Percentiles rank a stretch among this genome's conserved stretches.
These are phyloP conservation scores for Papilio dardanus DNA, from an alignment of 1,140 invertebrate genomes.

Conservation along the genomic window DNA sequence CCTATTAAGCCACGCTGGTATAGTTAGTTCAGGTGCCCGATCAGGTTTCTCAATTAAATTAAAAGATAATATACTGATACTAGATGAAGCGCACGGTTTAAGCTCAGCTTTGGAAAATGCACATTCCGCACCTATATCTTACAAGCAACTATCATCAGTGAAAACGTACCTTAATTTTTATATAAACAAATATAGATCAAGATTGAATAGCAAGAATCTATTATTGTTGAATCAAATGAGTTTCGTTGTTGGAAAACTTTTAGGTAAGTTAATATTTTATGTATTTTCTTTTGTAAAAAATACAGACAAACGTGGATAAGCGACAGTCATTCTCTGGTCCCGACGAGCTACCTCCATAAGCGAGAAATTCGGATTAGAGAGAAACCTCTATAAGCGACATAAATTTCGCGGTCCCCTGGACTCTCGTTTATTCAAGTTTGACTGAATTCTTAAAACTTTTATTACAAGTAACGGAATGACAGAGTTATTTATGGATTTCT, in stretches of 20 bases:
- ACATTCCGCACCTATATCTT: slow-evolving; percentile 89
- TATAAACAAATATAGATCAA: slow-evolving; percentile 88
- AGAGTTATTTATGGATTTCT: too few species aligned
- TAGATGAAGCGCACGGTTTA: slow-evolving; percentile 99
- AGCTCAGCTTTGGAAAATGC: slow-evolving; percentile 95
- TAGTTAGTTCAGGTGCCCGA: slow-evolving; percentile 94
- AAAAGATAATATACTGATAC: slow-evolving; percentile 93
- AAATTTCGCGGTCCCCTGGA: too few species aligned
- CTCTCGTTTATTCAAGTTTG: too few species aligned
- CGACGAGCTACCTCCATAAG: too few species aligned
- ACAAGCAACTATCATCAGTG: slow-evolving; percentile 86
- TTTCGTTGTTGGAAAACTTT: slow-evolving; percentile 90
- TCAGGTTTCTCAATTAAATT: slow-evolving; percentile 92
- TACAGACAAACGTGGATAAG: too few species aligned
- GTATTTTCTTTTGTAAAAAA: too few species aligned
- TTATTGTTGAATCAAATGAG: slow-evolving; percentile 93
- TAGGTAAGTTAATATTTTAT: slow-evolving; percentile 73
- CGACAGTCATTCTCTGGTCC: too few species aligned
- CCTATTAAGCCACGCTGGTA: slow-evolving; percentile 92
- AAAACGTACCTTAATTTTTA: slow-evolving; percentile 91
- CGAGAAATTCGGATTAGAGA: too few species aligned
- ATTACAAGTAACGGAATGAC: too few species aligned
- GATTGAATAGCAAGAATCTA: slow-evolving; percentile 92
- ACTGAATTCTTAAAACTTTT: too few species aligned
- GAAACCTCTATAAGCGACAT: too few species aligned